These are phyloP conservation scores for Sula dactylatra DNA, from an alignment of 2,113 vertebrate species.

Conservation along the genomic window DNA sequence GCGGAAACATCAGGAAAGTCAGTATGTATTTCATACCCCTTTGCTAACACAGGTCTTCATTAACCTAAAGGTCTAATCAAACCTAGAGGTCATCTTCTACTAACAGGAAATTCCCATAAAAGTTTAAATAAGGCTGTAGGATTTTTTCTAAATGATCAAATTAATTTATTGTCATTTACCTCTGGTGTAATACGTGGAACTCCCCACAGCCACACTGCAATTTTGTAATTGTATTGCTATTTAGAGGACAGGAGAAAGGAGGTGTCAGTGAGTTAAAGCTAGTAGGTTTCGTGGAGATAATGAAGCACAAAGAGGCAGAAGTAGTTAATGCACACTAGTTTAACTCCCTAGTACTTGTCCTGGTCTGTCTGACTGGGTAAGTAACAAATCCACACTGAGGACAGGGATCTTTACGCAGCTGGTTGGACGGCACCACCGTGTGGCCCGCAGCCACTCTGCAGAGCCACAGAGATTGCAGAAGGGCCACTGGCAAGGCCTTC, in stretches of 20 bases:
- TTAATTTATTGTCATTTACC: neutral
- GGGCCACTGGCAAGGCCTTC: neutral
- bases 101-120: neutral
- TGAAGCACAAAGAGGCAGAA: neutral
- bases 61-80: neutral
- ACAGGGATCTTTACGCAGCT: neutral
- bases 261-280: neutral
- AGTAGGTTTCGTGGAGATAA: neutral
- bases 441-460: neutral
- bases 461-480: neutral
- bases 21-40: neutral
- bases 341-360: neutral
- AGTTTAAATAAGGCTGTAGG: neutral
- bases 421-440: neutral
- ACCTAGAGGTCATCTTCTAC: neutral
- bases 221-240: neutral
- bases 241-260: neutral
- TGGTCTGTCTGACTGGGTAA: neutral
- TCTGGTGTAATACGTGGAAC: neutral
- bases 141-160: neutral
- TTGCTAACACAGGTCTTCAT: neutral
- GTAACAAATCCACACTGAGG: neutral
- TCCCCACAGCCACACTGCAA: neutral
- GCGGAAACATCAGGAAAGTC: neutral
- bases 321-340: neutral